Evolutionary conservation across 2,888 invertebrate genomes (phyloP).

Genomic region (Dynastes maya): DNA sequence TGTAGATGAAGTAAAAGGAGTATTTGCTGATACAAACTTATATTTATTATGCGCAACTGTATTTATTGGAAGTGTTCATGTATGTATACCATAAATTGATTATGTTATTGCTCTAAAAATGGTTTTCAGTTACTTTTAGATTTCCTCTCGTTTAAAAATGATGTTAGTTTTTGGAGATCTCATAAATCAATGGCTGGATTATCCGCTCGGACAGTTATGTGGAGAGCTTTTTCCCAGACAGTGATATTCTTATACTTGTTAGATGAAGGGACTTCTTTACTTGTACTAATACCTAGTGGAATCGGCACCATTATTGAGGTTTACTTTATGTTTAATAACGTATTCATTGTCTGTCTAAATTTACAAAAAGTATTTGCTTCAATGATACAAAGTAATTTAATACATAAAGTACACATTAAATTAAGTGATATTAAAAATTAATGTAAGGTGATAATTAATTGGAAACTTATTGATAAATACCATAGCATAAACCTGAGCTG

Average conservation of each 20-base stretch:
- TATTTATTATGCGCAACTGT: constrained; percentile 93
- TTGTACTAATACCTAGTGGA: constrained; percentile 90
- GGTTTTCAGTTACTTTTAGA: constrained; percentile 90
- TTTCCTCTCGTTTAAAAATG: constrained; percentile 98
- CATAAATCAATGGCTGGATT: constrained; percentile 91
- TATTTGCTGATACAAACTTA: constrained; percentile 96
- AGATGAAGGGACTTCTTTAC: constrained; percentile 92
- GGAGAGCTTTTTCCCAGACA: constrained; percentile 94
- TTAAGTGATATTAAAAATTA: too few relatives aligned
- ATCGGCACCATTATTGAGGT: constrained; percentile 93
- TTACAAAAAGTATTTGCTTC: too few relatives aligned
- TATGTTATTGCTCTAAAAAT: constrained; percentile 32
- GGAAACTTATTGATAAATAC: too few relatives aligned
- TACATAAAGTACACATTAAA: neutral
- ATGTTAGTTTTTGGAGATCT: constrained; percentile 94
- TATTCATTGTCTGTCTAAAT: neutral
- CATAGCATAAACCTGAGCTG: too few relatives aligned
- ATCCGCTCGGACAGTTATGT: constrained; percentile 90
- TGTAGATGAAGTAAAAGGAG: constrained; percentile 95
- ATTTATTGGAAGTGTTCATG: constrained; percentile 92
- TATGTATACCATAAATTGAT: constrained; percentile 72
- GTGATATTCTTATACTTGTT: constrained; percentile 93
- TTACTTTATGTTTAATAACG: constrained; percentile 24
- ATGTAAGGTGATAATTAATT: too few relatives aligned
- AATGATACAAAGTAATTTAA: neutral